These are phyloP conservation scores for Pollimyrus isidori DNA, from an alignment of 2,113 vertebrate species.

Conservation along the genomic window DNA sequence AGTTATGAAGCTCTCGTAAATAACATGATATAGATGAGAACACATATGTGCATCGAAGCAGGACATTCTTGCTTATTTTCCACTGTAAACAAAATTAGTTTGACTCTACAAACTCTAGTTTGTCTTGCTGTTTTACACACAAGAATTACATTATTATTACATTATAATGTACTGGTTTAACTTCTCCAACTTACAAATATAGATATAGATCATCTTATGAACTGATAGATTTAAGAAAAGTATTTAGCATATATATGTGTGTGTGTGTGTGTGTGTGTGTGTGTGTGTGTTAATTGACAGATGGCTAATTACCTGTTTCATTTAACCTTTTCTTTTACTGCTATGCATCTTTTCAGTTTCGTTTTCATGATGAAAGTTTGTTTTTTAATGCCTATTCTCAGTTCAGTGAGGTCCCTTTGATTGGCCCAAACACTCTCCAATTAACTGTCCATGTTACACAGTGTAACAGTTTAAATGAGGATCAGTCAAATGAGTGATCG, in stretches of 20 bases:
- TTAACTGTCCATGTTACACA: background rate
- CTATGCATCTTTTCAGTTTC: background rate
- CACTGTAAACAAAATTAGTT: background rate
- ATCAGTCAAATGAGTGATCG: background rate
- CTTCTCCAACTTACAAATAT: background rate
- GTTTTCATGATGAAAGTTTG: background rate
- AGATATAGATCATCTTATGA: background rate
- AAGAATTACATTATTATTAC: background rate
- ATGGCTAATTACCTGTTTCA: background rate
- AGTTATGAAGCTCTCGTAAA: constrained; percentile 12
- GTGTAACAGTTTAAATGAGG: background rate
- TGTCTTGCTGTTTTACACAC: background rate
- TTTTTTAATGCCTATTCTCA: background rate
- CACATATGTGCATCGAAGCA: background rate
- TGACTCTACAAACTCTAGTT: background rate
- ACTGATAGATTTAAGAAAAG: background rate
- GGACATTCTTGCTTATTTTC: background rate
- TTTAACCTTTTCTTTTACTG: background rate
- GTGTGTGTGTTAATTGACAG: background rate
- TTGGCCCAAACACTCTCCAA: background rate
- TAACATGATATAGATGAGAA: background rate
- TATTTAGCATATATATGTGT: background rate
- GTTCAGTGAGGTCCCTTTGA: background rate
- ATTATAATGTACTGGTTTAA: constrained; percentile 1
- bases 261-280: no score